Base-by-base conservation (phyloP, 2,113 vertebrate genomes). In the Paracanthobrama guichenoti region DNA sequence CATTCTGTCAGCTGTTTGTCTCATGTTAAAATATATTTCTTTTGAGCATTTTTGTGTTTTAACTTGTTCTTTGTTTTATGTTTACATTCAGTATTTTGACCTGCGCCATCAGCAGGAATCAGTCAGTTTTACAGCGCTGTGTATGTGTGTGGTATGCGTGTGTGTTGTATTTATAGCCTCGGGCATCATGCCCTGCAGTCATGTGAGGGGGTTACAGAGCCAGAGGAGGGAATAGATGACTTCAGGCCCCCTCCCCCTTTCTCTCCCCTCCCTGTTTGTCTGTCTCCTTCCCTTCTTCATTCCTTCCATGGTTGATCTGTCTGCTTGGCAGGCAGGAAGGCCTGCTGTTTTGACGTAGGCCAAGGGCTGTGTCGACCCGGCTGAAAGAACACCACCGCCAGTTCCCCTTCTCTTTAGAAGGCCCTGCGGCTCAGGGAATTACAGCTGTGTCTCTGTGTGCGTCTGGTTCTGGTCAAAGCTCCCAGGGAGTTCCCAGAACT, bases 401-500 rank as follows among this genome's bases (percentile, higher is more conserved):
- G 28, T 46, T 90, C 81, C 76, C 84, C 60, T 73, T 81, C 85
- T 81, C 80, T 86, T 26, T 67, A 73, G 53, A 69, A 35, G 53
- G 57, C 57, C 44, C 44, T 79, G 81, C 84, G 79, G 89, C 87
- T 88, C 82, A 22, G 76, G 60, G 60, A 64, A 48, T 62, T 80
- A 60, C 48, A 81, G 79, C 57, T 90, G 79, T 84, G 71, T 84
- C 77, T 79, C 35, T 84, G 67, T 89, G 85, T 82, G 83, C 48
- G 50, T 79, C 79, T 57, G 44, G 50, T 79, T 81, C 28, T 67
- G 79, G 44, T 81, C 22, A 80, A 22, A 50, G 88, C 88, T 93
- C 90, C 91, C 72, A 88, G 92, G 91, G 91, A 92, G 91, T 92
- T 92, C 87, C 92, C 90, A 89, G 91, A 91, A 92, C 87, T 91